These are phyloP conservation scores for Pseudochromis fuscus DNA, from an alignment of 2,797 vertebrate genomes.

Conservation along the genomic window DNA sequence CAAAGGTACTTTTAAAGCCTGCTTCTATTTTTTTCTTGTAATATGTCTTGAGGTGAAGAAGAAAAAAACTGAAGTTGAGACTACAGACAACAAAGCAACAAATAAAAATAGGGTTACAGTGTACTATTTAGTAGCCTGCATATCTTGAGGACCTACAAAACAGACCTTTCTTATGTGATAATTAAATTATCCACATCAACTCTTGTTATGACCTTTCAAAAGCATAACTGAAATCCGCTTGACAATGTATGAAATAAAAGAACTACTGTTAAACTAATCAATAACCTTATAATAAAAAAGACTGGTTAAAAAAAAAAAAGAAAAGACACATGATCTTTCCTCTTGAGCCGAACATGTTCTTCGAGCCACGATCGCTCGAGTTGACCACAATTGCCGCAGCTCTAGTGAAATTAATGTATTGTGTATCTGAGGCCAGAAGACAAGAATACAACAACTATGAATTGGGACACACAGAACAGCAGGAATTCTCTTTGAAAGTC, in stretches of 20 bases:
- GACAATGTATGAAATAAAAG: conserved; percentile 28
- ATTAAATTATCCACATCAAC: conserved; percentile 59
- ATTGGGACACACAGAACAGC: conserved; percentile 76
- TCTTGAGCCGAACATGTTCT: conserved; percentile 16
- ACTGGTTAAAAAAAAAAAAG: not conserved
- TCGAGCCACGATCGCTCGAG: conserved; percentile 11
- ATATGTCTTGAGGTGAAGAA: conserved; percentile 83
- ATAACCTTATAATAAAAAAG: conserved; percentile 7
- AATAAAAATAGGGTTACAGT: conserved; percentile 79
- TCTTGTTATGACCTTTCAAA: conserved; percentile 30
- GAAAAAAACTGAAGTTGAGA: conserved; percentile 73
- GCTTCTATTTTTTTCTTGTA: conserved; percentile 68
- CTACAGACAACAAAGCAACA: conserved; percentile 83
- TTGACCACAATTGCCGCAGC: conserved; percentile 35
- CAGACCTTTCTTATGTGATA: conserved; percentile 63
- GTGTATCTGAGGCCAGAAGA: conserved; percentile 68
- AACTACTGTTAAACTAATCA: conserved; percentile 19
- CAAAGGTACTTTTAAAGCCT: conserved; percentile 85
- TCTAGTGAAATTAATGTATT: conserved; percentile 54
- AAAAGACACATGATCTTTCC: conserved; percentile 5
- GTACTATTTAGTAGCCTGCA: conserved; percentile 66
- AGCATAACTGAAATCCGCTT: conserved; percentile 22
- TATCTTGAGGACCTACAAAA: conserved; percentile 70
- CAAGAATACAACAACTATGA: conserved; percentile 70
- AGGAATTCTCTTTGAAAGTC: conserved; percentile 81